These are phyloP conservation scores for Ichneumon xanthorius DNA, from an alignment of 2,888 invertebrate genomes.

Conservation along the genomic window DNA sequence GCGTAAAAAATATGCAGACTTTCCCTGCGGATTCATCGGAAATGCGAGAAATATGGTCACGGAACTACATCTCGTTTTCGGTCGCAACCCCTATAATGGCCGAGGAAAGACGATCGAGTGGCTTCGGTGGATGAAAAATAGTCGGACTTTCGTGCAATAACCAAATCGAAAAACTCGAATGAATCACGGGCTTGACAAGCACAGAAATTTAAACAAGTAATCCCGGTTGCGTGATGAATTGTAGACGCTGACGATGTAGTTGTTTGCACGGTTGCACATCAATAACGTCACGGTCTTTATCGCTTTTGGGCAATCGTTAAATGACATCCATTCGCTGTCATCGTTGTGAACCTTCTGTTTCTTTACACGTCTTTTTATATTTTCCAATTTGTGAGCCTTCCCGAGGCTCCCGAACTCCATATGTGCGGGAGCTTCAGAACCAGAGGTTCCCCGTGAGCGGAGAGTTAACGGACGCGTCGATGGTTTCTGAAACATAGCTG, in stretches of 20 bases:
- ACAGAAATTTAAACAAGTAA: not conserved
- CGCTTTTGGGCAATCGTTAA: conserved; percentile 43
- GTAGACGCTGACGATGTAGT: not conserved
- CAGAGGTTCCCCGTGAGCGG: conserved; percentile 21
- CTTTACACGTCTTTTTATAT: conserved; percentile 1
- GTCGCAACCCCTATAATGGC: conserved; percentile 29
- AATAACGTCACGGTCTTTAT: conserved; percentile 38
- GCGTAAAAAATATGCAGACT: conserved; percentile 50
- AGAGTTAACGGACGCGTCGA: conserved; percentile 48
- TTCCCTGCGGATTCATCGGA: conserved; percentile 46
- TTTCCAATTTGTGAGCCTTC: conserved; percentile 1
- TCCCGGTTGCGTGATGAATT: not conserved
- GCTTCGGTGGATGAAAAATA: conserved; percentile 27
- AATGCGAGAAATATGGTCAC: conserved; percentile 61
- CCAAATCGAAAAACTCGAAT: conserved; percentile 8
- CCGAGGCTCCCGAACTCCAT: no score
- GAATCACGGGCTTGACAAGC: not conserved
- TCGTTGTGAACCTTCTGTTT: conserved; percentile 11
- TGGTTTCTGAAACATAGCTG: conserved; percentile 46
- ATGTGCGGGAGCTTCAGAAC: not conserved
- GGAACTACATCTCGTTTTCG: not conserved
- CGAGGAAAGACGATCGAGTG: conserved; percentile 16
- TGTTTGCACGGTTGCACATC: conserved; percentile 8
- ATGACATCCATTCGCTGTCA: conserved; percentile 12
- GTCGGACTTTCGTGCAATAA: not conserved